Conservation (phyloP, 2,797 vertebrate species). For the Danio choprae region DNA sequence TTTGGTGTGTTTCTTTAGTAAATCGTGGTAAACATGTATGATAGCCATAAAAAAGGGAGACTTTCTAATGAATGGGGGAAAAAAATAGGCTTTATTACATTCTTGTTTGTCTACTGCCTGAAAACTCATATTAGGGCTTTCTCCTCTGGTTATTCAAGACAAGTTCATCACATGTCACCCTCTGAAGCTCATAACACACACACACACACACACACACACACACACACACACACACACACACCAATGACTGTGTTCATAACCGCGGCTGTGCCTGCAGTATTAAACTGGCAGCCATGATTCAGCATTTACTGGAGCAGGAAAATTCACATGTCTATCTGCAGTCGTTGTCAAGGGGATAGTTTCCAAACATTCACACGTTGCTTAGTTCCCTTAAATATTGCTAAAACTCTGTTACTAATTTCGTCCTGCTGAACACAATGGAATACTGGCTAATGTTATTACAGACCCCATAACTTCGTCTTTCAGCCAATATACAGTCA, state of each 20-base stretch:
- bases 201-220: slow-evolving; percentile 1
- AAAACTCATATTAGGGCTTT: not conserved
- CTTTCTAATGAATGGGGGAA: no score
- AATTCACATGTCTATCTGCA: slow-evolving; percentile 14
- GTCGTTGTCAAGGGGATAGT: not conserved
- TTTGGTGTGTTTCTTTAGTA: no score
- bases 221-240: slow-evolving; percentile 46
- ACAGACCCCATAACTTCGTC: not conserved
- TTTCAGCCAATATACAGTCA: no score
- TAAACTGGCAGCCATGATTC: slow-evolving; percentile 45
- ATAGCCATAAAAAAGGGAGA: no score
- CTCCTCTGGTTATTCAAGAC: not conserved
- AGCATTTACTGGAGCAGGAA: slow-evolving; percentile 48
- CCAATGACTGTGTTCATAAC: slow-evolving; percentile 61
- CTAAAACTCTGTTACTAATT: slow-evolving; percentile 21
- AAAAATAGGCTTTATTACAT: no score
- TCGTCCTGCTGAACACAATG: not conserved
- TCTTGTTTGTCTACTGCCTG: no score
- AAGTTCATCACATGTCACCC: slow-evolving; percentile 49
- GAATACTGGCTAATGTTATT: slow-evolving; percentile 4
- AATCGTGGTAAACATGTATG: no score
- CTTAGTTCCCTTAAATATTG: slow-evolving; percentile 37
- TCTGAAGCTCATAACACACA: slow-evolving; percentile 63
- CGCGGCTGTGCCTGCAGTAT: slow-evolving; percentile 50
- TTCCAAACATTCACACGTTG: slow-evolving; percentile 1